Base-by-base conservation (phyloP, 2,888 invertebrate species). In the Amphimallon solstitiale region DNA sequence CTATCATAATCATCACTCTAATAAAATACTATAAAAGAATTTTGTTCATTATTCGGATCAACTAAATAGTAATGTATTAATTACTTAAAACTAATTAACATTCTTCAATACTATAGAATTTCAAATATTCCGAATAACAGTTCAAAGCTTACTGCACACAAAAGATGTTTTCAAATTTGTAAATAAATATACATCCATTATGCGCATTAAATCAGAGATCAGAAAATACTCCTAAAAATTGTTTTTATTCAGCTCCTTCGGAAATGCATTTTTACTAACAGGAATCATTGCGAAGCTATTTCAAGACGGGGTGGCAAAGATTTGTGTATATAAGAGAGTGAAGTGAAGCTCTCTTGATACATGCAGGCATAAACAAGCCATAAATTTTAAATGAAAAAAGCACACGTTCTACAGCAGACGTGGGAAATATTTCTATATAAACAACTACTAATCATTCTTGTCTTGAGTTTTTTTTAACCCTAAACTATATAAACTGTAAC, bases 361-460 rank as follows among this genome's bases (percentile, higher is more conserved):
- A 48, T 7, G 56, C 38, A 56, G 40, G 56, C 59, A 65, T 59
- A 65, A 65, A 65, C 65, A 65, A 65, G 65, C 29, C 35, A 61
- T 65, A 65, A 65, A 65, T 65, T 65, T 40, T 62, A 48, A 49
- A 62, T 62, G 48, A 51, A 49, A 49, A 51, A 62, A 35, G 23
- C 34, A 21, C 29, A 34, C 48, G 38, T 38, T 46, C 48, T 38
- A 14, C 37, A 45, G 40, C 40, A 34, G 49, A 65, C 65, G 65
- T 65, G 65, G 65, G 65, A 65, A 65, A 65, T 65, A 49, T 65
- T 51, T 61, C 49, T 51, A 17, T 65, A 34, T 61, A 65, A 65
- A 65, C 65, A 65, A 51, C 61, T 49, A 65, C 65, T 65, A 65
- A 65, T 65, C 65, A 65, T 65, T 45, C 63, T 63, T 35, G 63